Percentiles rank a stretch among this genome's conserved stretches.
phyloP scores from a whole-genome alignment of 2,113 vertebrate genomes.

The Seriola quinqueradiata region DNA sequence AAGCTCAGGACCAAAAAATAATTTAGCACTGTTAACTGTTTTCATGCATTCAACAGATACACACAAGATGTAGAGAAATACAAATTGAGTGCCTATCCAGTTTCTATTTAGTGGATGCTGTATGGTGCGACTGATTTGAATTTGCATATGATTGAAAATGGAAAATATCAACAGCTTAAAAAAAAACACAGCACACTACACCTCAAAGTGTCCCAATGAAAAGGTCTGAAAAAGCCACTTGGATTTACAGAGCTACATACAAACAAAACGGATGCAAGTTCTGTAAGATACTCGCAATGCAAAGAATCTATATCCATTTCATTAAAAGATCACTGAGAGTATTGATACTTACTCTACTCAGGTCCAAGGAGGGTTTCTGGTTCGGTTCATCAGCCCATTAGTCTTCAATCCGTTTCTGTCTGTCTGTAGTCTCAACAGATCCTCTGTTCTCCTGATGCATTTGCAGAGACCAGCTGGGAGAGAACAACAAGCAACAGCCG shows the following conservation, averaged over 20 bases:
- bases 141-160: constrained; percentile 21
- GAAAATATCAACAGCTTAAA: background rate
- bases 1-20: background rate
- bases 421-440: constrained; percentile 13
- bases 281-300: background rate
- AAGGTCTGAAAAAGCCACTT: background rate
- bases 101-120: background rate
- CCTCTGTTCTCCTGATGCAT: constrained; percentile 51
- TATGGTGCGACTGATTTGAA: background rate
- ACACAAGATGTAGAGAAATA: background rate
- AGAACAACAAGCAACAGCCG: constrained; percentile 29
- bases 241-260: background rate
- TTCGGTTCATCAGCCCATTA: constrained; percentile 40
- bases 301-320: background rate
- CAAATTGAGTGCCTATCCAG: background rate
- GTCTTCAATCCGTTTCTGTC: constrained; percentile 12
- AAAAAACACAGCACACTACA: background rate
- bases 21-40: background rate
- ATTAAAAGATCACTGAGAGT: background rate
- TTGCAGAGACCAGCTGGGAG: constrained; percentile 53
- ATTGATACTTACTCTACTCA: constrained; percentile 55
- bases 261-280: background rate
- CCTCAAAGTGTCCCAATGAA: background rate
- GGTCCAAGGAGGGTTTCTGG: constrained; percentile 24
- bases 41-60: background rate